Base-by-base conservation (phyloP, 2,888 invertebrate species). In the Dynastes grantii region DNA sequence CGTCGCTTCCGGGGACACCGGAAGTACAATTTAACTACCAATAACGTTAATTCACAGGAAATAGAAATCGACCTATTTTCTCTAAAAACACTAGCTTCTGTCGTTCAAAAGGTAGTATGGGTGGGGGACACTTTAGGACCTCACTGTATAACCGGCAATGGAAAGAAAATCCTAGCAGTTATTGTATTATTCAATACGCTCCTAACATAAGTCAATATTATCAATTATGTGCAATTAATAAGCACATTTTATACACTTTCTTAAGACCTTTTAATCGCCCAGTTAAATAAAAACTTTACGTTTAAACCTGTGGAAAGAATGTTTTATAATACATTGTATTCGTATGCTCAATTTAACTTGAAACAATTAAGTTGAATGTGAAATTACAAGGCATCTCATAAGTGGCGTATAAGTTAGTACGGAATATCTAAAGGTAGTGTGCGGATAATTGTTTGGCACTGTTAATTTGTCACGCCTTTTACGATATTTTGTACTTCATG, bases 391-490 rank as follows among this genome's bases (percentile, higher is more conserved):
- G 45, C 73, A 63, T 75, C 61, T 75, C 61, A 9, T 13, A 61
- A 61, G 61, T 45, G n/a, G 13, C 45, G 61, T 58, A 45, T 73
- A 61, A 40, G 61, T 40, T 61, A 75, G 45, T 61, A 22, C 45
- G 63, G 40, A 75, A 45, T 45, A 61, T 51, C 22, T 40, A 63
- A 61, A 16, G 27, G 6, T 75, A 75, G 73, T 75, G 73, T 75
- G 61, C 73, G 45, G 73, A 49, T 61, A 75, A 75, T 75, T 75
- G 61, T 75, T 61, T 75, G 61, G 61, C 73, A 61, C 73, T 75
- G 45, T 61, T 75, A 75, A 75, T 75, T 75, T 75, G 73, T 75
- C 73, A 75, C 73, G 73, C 73, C 27, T 75, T 61, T 61, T 75
- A 45, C 32, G 45, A 75, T 40, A 58, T 61, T 75, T 51, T 75